These are phyloP conservation scores for Phycodurus eques DNA, from an alignment of 2,113 vertebrate genomes.

Conservation along the genomic window DNA sequence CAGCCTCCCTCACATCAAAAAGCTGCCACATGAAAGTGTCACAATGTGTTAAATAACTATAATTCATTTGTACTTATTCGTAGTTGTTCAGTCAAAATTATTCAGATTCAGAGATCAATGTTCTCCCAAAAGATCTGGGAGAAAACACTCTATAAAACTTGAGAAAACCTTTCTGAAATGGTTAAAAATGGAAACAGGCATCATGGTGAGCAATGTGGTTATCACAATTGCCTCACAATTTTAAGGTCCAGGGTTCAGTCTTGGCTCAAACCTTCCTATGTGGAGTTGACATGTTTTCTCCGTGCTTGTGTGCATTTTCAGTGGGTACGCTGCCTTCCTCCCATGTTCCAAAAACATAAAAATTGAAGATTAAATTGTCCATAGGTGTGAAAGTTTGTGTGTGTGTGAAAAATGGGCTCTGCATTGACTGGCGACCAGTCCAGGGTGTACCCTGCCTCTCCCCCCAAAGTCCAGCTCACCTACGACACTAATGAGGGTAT, in stretches of 20 bases:
- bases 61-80: no score
- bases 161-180: neutral
- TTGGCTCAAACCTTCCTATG: neutral
- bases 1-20: neutral
- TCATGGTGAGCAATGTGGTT: neutral
- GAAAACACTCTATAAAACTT: neutral
- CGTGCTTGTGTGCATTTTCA: neutral
- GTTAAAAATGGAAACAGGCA: neutral
- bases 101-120: neutral
- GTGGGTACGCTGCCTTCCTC: neutral
- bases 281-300: neutral
- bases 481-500: neutral
- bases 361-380: neutral
- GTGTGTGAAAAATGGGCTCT: neutral
- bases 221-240: neutral
- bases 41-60: no score
- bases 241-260: neutral
- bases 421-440: neutral
- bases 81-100: neutral
- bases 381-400: neutral
- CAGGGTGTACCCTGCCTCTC: neutral
- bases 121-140: neutral
- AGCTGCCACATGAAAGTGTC: neutral
- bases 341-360: neutral
- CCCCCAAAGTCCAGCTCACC: neutral